phyloP scores from a whole-genome alignment of 2,113 vertebrate species.

The Spea bombifrons region DNA sequence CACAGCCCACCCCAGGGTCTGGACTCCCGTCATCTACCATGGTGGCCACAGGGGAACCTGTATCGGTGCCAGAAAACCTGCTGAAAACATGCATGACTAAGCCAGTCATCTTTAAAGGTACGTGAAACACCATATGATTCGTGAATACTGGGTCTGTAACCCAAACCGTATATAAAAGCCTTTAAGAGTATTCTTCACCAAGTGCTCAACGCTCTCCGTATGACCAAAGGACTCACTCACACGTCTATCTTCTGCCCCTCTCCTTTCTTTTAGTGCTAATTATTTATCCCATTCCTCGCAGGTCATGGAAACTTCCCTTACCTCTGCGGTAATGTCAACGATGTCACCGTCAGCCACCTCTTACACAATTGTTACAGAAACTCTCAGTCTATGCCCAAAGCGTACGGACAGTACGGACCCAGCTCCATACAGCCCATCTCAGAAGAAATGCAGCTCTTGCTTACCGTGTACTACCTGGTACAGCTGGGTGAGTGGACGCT shows the following conservation, averaged over 20 bases:
- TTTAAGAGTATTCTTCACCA: no score
- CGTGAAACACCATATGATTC: background rate
- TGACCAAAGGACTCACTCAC: no score
- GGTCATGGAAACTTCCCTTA: slow-evolving; percentile 91
- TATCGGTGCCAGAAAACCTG: slow-evolving; percentile 87
- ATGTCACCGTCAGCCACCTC: slow-evolving; percentile 84
- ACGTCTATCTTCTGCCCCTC: no score
- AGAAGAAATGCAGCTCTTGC: slow-evolving; percentile 92
- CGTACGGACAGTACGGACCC: slow-evolving; percentile 82
- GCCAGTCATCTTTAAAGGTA: slow-evolving; percentile 95
- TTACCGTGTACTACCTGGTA: slow-evolving; percentile 96
- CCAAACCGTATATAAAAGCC: no score
- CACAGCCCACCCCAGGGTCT: slow-evolving; percentile 65
- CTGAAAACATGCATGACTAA: slow-evolving; percentile 86
- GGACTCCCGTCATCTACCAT: slow-evolving; percentile 57
- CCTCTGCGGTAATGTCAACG: slow-evolving; percentile 84
- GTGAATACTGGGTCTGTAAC: no score
- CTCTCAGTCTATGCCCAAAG: slow-evolving; percentile 83
- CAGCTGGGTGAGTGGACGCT: slow-evolving; percentile 82
- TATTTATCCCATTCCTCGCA: slow-evolving; percentile 51
- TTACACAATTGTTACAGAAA: slow-evolving; percentile 88
- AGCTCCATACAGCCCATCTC: slow-evolving; percentile 84
- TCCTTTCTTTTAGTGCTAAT: no score
- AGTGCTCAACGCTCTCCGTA: no score
- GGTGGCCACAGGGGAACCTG: slow-evolving; percentile 70